Base-by-base conservation (phyloP, 2,888 invertebrate genomes). In the Cataglyphis altisquamis region DNA sequence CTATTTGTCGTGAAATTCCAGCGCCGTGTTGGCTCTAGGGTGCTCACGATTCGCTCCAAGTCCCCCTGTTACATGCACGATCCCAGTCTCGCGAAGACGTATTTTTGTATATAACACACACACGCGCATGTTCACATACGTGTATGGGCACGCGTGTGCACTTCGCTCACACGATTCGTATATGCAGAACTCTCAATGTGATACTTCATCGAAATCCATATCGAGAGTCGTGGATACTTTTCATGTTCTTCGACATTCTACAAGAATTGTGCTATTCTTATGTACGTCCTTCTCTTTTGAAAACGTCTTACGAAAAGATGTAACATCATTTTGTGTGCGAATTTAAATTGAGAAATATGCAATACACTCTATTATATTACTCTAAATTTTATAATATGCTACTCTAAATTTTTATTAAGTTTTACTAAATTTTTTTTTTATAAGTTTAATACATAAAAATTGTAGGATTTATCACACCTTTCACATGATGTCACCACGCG, bases 1-100 rank as follows among this genome's bases (percentile, higher is more conserved):
- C 92, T 92, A 92, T 92, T 92, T 92, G 92, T 92, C 91, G 92
- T 91, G 92, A 92, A 92, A 92, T 92, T 92, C 92, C 92, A 89
- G 87, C 82, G 85, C 70, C 90, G 88, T 92, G 92, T 92, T 89
- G 91, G 88, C 88, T 92, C 91, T 91, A 90, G 91, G 89, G 84
- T 88, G 87, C 90, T 91, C 92, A 91, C 92, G 92, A 92, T 89
- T 90, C 88, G 89, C 75, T 89, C 87, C 88, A 83, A 84, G 60
- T 70, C 45, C 85, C 82, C 55, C 84, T 84, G 87, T 84, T 86
- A 88, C 87, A 88, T 91, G 91, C 91, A 90, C 90, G 90, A 86
- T 90, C 87, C 84, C 84, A 32, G 41, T 0, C 41, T 18, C 12
- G 12, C 12, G 21, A 60, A 12, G 32, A 21, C 25, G 12, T 48